phyloP scores from a whole-genome alignment of 2,888 invertebrate genomes.

The Smittia aterrima region DNA sequence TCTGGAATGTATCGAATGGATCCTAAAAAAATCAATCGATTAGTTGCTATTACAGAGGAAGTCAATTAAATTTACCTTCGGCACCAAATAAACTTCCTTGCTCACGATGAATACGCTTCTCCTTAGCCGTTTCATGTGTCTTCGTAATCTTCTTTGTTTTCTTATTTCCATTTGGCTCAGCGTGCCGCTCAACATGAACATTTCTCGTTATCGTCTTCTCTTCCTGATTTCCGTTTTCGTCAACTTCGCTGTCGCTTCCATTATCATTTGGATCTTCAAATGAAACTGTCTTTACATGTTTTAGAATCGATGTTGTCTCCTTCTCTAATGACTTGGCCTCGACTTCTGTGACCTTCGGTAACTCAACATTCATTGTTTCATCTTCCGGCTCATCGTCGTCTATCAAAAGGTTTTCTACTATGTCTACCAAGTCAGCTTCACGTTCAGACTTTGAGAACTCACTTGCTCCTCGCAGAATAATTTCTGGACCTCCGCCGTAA shows the following conservation, averaged over 20 bases:
- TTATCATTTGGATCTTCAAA: conserved; percentile 33
- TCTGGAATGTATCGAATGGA: conserved; percentile 35
- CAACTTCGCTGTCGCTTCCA: conserved; percentile 15
- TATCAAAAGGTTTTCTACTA: conserved; percentile 44
- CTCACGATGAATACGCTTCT: conserved; percentile 44
- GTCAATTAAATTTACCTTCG: conserved; percentile 43
- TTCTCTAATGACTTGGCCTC: not conserved
- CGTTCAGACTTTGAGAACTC: conserved; percentile 42
- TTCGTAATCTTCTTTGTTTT: conserved; percentile 14
- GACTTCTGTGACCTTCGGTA: not conserved
- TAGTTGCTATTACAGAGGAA: not conserved
- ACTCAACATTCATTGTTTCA: not conserved
- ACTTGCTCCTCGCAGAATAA: conserved; percentile 52
- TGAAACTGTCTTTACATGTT: conserved; percentile 31
- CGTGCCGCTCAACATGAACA: not conserved
- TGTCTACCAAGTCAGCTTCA: conserved; percentile 35
- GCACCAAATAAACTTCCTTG: conserved; percentile 44
- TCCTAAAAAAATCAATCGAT: not conserved
- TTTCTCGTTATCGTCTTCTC: not conserved
- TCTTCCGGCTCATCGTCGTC: conserved; percentile 43
- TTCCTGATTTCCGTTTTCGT: not conserved
- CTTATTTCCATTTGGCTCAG: not conserved
- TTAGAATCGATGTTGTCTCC: conserved; percentile 32
- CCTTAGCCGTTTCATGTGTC: conserved; percentile 27
- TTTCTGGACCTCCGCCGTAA: conserved; percentile 89